Evolutionary conservation across 2,888 invertebrate species (phyloP).

Genomic region (Sinotaia quadrata): DNA sequence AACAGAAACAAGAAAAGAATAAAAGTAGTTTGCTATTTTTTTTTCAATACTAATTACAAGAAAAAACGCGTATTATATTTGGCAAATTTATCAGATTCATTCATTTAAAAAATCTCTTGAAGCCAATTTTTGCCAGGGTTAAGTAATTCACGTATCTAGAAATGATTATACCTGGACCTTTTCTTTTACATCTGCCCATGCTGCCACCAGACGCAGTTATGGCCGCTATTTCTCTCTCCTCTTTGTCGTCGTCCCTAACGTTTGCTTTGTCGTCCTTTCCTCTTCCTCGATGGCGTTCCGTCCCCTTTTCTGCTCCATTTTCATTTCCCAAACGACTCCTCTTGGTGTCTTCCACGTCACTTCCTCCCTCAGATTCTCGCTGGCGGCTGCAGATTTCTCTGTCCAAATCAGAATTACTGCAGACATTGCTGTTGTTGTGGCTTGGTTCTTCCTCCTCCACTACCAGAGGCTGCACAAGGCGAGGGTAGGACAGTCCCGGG

Average conservation of each 20-base stretch:
- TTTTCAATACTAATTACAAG: too few species aligned
- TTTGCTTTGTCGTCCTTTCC: background rate
- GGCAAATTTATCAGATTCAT: too few species aligned
- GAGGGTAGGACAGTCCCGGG: constrained; percentile 63
- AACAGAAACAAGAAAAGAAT: too few species aligned
- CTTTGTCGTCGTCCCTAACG: background rate
- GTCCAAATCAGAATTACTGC: background rate
- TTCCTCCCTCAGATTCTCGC: background rate
- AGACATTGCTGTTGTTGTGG: constrained; percentile 6
- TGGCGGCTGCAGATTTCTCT: background rate
- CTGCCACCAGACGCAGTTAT: too few species aligned
- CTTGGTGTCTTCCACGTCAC: background rate
- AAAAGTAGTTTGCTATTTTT: too few species aligned
- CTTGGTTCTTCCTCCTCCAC: constrained; percentile 17
- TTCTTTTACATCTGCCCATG: too few species aligned
- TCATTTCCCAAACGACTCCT: background rate
- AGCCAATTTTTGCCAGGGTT: too few species aligned
- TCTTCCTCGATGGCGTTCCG: background rate
- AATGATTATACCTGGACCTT: too few species aligned
- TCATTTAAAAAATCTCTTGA: too few species aligned
- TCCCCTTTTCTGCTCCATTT: background rate
- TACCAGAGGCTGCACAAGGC: constrained; percentile 54
- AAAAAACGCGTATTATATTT: too few species aligned
- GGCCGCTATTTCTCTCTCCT: constrained; percentile 12
- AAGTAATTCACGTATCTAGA: too few species aligned